A percentile compares a stretch with the other conserved stretches of the same genome.
phyloP scores from a whole-genome alignment of 2,797 vertebrate species.

The Cuculus canorus region DNA sequence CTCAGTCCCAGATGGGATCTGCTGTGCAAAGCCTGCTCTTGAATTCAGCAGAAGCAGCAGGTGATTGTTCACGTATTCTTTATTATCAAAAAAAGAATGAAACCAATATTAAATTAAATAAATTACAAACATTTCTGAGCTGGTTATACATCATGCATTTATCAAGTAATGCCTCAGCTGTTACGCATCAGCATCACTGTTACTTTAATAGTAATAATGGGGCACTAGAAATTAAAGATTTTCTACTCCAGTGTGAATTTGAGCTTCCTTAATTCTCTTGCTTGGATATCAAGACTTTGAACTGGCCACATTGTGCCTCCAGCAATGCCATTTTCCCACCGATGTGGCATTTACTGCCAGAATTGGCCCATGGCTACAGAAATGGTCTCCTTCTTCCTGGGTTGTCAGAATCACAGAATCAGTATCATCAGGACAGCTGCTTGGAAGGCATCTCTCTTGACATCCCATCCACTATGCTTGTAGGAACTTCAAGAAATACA shows the following conservation, averaged over 20 bases:
- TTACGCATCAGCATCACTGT: neutral
- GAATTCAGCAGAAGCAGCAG: neutral
- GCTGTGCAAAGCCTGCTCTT: accelerated
- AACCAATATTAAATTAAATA: constrained; percentile 79
- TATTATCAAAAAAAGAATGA: constrained; percentile 67
- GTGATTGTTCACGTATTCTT: constrained; percentile 59
- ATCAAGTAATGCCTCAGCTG: neutral
- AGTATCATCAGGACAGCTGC: accelerated
- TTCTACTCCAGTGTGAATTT: neutral
- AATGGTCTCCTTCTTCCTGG: neutral
- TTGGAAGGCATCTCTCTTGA: neutral
- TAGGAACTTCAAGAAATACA: neutral
- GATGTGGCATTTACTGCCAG: neutral
- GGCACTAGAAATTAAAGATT: constrained; percentile 16
- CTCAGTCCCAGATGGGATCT: accelerated
- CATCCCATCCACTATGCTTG: neutral
- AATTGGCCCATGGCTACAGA: neutral
- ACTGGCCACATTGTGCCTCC: neutral
- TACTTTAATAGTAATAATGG: neutral
- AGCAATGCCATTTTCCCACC: neutral
- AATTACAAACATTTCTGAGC: constrained; percentile 72
- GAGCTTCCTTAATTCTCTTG: neutral
- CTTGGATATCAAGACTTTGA: neutral
- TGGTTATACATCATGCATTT: constrained; percentile 35
- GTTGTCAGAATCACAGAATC: neutral